These are phyloP conservation scores for Lysiphlebus fabarum DNA, from an alignment of 1,140 invertebrate genomes.

Conservation along the genomic window DNA sequence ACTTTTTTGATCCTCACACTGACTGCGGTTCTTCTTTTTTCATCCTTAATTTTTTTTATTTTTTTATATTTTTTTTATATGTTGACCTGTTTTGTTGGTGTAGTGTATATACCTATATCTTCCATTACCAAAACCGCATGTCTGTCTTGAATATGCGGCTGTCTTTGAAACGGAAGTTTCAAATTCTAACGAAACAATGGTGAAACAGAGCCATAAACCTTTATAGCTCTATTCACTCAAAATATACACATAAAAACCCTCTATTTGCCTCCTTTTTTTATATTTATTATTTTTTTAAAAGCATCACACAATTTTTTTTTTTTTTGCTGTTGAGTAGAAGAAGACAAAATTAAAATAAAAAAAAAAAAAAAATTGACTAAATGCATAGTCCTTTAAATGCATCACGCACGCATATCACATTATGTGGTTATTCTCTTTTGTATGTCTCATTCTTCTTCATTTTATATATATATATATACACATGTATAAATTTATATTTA, in stretches of 20 bases:
- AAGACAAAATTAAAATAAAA: conserved; percentile 5
- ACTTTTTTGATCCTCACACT: too few species aligned
- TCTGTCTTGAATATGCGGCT: background rate
- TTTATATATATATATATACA: too few species aligned
- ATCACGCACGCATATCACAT: too few species aligned
- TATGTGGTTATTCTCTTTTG: too few species aligned
- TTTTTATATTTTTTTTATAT: background rate
- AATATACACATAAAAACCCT: conserved; percentile 7
- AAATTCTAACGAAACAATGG: conserved; percentile 37
- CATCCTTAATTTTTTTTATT: background rate
- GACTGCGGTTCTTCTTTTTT: background rate
- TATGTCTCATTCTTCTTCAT: too few species aligned
- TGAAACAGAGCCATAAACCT: conserved; percentile 35
- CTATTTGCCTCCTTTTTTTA: conserved; percentile 3
- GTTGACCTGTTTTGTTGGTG: too few species aligned
- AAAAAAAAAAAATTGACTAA: background rate
- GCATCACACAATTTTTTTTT: background rate
- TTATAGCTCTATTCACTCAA: conserved; percentile 40
- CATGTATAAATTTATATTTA: too few species aligned
- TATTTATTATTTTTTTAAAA: too few species aligned
- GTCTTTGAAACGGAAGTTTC: conserved; percentile 38
- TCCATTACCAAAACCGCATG: too few species aligned
- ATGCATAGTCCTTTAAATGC: too few species aligned
- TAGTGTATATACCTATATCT: too few species aligned
- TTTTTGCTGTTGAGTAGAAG: background rate